Evolutionary conservation across 2,797 vertebrate species (phyloP), one percentile per base, ranked within the genome.

Genomic region (Neosilurus hyrtlii): DNA sequence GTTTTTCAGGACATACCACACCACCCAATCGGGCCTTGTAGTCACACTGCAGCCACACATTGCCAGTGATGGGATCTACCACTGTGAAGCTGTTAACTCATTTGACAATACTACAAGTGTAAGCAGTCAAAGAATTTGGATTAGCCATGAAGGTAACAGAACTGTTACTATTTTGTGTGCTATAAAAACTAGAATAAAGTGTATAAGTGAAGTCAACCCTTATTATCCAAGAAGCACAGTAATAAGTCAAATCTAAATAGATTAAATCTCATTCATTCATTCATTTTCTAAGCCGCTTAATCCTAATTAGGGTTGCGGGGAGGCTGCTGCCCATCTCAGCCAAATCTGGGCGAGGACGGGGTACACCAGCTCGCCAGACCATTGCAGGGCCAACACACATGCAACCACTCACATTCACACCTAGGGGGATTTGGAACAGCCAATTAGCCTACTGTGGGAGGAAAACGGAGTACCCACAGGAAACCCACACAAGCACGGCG

Each of bases 101-200:
- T 94, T 94, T 1, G 91, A 94, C 84, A 89, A 79, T 83, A 81
- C 56, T 77, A 91, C 78, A 0, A 6, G 78, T 43, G 56, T 93
- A 15, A 87, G 80, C 71, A 94, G 94, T 82, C 80, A 63, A 1
- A 71, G 2, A 22, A 22, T 0, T 16, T 88, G 91, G n/a, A 1
- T 94, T n/a, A 88, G 89, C 85, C 84, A 87, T 86, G 83, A 91
- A 81, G 92, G 93, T 94, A 89, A 49, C 37, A 78, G 15, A 51
- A 63, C 14, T 0, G 24, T 63, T 51, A 77, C 14, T 62, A n/a
- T 63, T 5, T 18, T 22, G 11, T 51, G 18, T 49, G 2, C 74
- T 43, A 9, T 76, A 76, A 76, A 56, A 10, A 54, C 22, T 37
- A 37, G 35, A 49, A 68, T 70, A 71, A 71, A n/a, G 22, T 51